Percentiles rank a stretch among this genome's conserved stretches.
Evolutionary conservation across 1,140 invertebrate genomes (phyloP).

Genomic region (Asbolus verrucosus): DNA sequence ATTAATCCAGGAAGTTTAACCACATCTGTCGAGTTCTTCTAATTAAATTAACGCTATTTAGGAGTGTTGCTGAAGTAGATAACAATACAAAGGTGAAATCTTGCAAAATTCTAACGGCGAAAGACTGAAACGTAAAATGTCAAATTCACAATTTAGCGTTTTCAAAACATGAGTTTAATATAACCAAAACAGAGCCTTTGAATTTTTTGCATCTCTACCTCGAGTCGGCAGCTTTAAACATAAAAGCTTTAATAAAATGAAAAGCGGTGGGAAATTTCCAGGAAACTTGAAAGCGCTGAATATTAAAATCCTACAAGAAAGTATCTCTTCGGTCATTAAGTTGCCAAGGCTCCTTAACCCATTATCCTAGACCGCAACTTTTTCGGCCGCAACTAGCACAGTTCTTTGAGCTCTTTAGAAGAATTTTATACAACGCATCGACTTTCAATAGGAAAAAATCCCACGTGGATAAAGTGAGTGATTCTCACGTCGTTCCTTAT

Average conservation of each 20-base stretch:
- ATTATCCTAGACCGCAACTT: slow-evolving; percentile 26
- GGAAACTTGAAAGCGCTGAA: background rate
- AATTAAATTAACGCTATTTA: too few species aligned
- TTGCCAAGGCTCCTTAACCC: slow-evolving; percentile 24
- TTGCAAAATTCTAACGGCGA: too few species aligned
- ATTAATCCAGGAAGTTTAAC: too few species aligned
- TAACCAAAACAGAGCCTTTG: too few species aligned
- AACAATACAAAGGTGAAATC: too few species aligned
- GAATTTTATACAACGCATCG: slow-evolving; percentile 16
- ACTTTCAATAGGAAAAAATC: slow-evolving; percentile 25
- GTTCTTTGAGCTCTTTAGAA: slow-evolving; percentile 2
- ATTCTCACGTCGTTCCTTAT: background rate
- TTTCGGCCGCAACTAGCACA: slow-evolving; percentile 1
- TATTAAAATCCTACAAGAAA: slow-evolving; percentile 15
- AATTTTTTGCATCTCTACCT: too few species aligned
- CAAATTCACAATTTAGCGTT: too few species aligned
- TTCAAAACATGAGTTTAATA: too few species aligned
- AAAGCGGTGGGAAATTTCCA: background rate
- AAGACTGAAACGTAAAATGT: too few species aligned
- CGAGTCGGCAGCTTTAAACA: too few species aligned
- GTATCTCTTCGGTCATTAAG: slow-evolving; percentile 12
- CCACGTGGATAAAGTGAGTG: background rate
- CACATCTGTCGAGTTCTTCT: too few species aligned
- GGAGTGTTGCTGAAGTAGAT: too few species aligned
- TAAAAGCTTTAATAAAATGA: background rate